Conservation (phyloP, 2,113 vertebrate genomes). For the Variabilichromis moorii region DNA sequence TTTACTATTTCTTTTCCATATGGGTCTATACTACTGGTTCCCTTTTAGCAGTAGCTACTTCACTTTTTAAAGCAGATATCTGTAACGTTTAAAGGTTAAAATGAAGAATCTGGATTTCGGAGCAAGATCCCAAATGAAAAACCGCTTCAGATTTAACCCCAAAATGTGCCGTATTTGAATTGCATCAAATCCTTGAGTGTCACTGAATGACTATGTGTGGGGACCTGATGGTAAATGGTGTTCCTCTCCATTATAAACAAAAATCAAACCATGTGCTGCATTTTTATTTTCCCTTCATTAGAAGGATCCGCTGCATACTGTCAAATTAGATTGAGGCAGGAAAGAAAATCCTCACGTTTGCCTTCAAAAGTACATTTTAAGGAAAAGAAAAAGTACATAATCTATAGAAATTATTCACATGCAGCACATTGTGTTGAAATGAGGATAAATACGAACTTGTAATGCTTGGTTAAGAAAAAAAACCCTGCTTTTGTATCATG, state of each 20-base stretch:
- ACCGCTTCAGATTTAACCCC: background rate
- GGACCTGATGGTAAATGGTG: background rate
- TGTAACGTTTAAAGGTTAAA: background rate
- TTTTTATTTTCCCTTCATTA: constrained; percentile 34
- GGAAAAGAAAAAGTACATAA: background rate
- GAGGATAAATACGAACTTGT: background rate
- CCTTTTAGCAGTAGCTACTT: background rate
- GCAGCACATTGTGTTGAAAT: background rate
- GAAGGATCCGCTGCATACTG: background rate
- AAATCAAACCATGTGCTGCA: background rate
- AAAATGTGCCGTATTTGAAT: background rate
- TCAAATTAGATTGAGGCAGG: background rate
- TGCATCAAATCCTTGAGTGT: background rate
- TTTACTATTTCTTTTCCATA: no score
- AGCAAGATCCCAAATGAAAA: background rate
- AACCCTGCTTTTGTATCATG: background rate
- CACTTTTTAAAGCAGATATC: background rate
- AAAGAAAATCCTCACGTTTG: background rate
- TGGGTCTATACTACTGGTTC: background rate
- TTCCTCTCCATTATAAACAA: background rate
- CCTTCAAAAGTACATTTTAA: background rate
- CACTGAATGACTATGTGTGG: background rate
- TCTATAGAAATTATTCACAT: background rate
- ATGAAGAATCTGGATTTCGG: background rate
- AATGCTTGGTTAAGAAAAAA: background rate